A percentile compares a stretch with the other conserved stretches of the same genome.
phyloP scores from a whole-genome alignment of 2,888 invertebrate genomes.

The Laothoe populi region DNA sequence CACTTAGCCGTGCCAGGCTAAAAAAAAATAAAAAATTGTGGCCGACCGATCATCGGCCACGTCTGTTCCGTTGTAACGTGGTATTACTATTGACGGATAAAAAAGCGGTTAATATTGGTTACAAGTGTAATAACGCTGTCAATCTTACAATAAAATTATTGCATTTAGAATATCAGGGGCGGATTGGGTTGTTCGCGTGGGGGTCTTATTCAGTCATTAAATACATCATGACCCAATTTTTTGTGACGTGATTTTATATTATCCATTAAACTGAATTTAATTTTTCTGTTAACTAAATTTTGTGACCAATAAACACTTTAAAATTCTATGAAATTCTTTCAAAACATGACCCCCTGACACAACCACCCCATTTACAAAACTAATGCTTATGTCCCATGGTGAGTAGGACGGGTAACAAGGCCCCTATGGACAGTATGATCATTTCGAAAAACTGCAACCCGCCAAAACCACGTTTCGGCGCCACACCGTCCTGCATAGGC shows the following conservation, averaged over 20 bases:
- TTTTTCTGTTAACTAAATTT: no score
- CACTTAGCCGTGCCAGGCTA: no score
- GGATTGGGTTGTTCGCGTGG: neutral
- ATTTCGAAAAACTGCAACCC: constrained; percentile 92
- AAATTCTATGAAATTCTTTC: no score
- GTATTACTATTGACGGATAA: no score
- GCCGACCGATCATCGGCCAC: neutral
- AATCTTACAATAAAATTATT: constrained; percentile 4
- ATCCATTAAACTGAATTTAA: no score
- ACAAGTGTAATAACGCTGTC: neutral
- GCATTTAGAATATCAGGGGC: constrained; percentile 4
- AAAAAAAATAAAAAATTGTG: no score
- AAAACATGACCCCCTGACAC: no score
- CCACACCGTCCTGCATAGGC: constrained; percentile 62
- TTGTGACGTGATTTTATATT: neutral
- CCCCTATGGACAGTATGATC: constrained; percentile 92
- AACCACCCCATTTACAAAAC: neutral
- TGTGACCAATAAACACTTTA: no score
- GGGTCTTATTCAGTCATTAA: no score
- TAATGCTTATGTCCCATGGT: constrained; percentile 96
- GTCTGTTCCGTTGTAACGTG: neutral
- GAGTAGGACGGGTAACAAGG: constrained; percentile 94
- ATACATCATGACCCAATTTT: neutral
- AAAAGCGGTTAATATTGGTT: no score
- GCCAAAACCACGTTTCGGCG: constrained; percentile 61